phyloP scores from a whole-genome alignment of 1,140 invertebrate genomes.

The Orchesella cincta region DNA sequence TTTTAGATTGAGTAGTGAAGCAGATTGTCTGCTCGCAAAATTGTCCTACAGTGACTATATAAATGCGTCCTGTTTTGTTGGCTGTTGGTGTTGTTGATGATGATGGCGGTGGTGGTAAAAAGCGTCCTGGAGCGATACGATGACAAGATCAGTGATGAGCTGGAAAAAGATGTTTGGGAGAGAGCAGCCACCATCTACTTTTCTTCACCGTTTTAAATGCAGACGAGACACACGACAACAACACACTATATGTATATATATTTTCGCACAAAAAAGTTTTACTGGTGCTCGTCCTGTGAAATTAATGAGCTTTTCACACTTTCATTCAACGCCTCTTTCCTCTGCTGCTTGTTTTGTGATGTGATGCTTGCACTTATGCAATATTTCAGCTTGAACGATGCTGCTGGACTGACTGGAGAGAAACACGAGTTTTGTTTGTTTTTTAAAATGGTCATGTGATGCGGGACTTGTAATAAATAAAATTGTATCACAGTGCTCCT shows the following conservation, averaged over 20 bases:
- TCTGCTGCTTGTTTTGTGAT: neutral
- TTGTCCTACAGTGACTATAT: no score
- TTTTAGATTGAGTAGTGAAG: neutral
- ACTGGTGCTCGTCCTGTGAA: neutral
- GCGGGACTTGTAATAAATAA: conserved; percentile 11
- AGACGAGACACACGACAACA: neutral
- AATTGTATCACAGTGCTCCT: neutral
- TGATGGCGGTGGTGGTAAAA: neutral
- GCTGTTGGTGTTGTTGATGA: neutral
- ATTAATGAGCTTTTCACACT: conserved; percentile 29
- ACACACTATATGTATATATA: no score
- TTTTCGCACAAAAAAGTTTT: no score
- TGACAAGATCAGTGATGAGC: conserved; percentile 23
- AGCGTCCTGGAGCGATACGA: conserved; percentile 14
- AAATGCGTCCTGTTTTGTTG: neutral
- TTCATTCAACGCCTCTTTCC: conserved; percentile 10
- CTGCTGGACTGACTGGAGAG: no score
- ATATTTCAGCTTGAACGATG: no score
- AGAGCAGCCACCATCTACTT: no score
- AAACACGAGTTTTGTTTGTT: no score
- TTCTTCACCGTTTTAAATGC: neutral
- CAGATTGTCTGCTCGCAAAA: neutral
- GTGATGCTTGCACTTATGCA: conserved; percentile 1
- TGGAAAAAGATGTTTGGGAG: neutral
- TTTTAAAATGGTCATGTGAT: conserved; percentile 7